These are phyloP conservation scores for Drosophila antonietae DNA, from an alignment of 2,888 invertebrate species.

Conservation along the genomic window DNA sequence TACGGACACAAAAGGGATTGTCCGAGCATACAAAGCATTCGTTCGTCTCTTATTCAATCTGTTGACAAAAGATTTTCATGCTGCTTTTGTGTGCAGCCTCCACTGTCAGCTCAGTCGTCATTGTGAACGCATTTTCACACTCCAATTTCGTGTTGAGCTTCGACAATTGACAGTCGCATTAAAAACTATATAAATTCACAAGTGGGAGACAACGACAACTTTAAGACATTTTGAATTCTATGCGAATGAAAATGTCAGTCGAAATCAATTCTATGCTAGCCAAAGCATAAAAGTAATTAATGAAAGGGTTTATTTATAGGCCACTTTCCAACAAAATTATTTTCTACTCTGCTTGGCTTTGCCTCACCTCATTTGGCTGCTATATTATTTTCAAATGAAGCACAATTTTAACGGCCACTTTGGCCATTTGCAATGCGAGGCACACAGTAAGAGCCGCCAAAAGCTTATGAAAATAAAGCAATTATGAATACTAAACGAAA, in stretches of 20 bases:
- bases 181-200: slow-evolving; percentile 35
- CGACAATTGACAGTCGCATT: slow-evolving; percentile 48
- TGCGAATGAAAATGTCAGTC: slow-evolving; percentile 19
- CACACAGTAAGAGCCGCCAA: slow-evolving; percentile 60
- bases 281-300: slow-evolving; percentile 22
- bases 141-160: slow-evolving; percentile 63
- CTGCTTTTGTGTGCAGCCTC: slow-evolving; percentile 57
- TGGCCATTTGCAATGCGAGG: slow-evolving; percentile 61
- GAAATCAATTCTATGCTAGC: slow-evolving; percentile 47
- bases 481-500: slow-evolving; percentile 72
- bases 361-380: slow-evolving; percentile 50
- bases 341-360: slow-evolving; percentile 57
- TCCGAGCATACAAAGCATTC: slow-evolving; percentile 43
- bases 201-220: slow-evolving; percentile 31
- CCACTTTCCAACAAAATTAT: slow-evolving; percentile 35
- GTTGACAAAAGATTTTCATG: slow-evolving; percentile 63
- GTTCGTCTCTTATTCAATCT: slow-evolving; percentile 70
- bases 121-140: slow-evolving; percentile 78
- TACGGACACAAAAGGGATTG: slow-evolving; percentile 56
- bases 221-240: slow-evolving; percentile 34
- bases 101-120: slow-evolving; percentile 31
- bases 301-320: slow-evolving; percentile 51
- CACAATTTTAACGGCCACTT: slow-evolving; percentile 63
- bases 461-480: slow-evolving; percentile 62
- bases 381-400: slow-evolving; percentile 44